phyloP scores from a whole-genome alignment of 2,888 invertebrate species.

The Rhagophthalmus giganteus region DNA sequence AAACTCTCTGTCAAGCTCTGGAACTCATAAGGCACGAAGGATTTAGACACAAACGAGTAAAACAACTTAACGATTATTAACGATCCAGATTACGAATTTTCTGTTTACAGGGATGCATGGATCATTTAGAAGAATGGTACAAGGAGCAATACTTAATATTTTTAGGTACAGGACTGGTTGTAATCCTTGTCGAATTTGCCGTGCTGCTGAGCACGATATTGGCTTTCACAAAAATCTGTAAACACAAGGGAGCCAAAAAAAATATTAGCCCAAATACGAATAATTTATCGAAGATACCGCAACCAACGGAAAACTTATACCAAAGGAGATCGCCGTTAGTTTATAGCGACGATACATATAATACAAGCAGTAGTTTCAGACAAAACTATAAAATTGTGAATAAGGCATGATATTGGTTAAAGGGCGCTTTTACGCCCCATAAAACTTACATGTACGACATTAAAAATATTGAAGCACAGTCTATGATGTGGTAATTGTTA shows the following conservation, averaged over 20 bases:
- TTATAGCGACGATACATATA: constrained; percentile 52
- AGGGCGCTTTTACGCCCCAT: constrained; percentile 42
- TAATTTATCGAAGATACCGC: constrained; percentile 13
- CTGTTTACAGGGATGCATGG: constrained; percentile 66
- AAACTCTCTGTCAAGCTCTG: constrained; percentile 70
- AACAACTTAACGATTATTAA: background rate
- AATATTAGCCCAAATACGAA: constrained; percentile 22
- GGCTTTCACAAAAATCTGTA: constrained; percentile 68
- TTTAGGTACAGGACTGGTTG: constrained; percentile 65
- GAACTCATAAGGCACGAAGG: constrained; percentile 60
- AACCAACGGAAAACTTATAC: constrained; percentile 29
- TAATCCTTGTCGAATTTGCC: constrained; percentile 73
- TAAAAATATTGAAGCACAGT: constrained; percentile 62
- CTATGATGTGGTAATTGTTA: constrained; percentile 66
- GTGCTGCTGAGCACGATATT: constrained; percentile 72
- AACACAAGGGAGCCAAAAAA: constrained; percentile 57
- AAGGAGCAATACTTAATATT: constrained; percentile 73
- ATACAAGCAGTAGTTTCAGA: constrained; percentile 50
- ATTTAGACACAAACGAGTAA: constrained; percentile 59
- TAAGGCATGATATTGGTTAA: constrained; percentile 51
- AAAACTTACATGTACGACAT: constrained; percentile 48
- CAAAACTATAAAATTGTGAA: constrained; percentile 51
- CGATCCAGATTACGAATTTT: background rate
- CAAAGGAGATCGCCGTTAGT: constrained; percentile 40
- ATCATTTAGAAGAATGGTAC: constrained; percentile 74